Percentiles rank a stretch among this genome's conserved stretches.
phyloP scores from a whole-genome alignment of 2,113 vertebrate species.

The Chaetorhynchus papuensis region DNA sequence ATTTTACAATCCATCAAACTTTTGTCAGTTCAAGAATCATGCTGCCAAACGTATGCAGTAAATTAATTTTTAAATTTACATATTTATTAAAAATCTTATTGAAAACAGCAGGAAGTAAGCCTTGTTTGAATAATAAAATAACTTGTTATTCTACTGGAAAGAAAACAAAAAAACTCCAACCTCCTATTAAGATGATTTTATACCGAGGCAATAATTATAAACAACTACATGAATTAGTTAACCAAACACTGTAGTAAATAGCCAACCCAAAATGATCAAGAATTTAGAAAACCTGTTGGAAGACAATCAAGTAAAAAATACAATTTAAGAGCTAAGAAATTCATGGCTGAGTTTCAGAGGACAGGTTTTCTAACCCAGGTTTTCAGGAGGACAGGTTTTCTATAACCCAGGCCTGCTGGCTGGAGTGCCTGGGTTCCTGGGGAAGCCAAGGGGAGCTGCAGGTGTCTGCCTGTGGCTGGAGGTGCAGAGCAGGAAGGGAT shows the following conservation, averaged over 20 bases:
- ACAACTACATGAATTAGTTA: constrained; percentile 69
- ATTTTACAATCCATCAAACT: constrained; percentile 77
- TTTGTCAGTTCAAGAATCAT: constrained; percentile 74
- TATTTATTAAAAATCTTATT: constrained; percentile 82
- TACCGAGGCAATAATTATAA: constrained; percentile 67
- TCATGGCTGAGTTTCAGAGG: background rate
- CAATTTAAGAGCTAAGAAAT: background rate
- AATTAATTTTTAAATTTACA: constrained; percentile 81
- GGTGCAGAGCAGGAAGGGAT: background rate
- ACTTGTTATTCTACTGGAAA: constrained; percentile 72
- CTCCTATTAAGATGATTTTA: constrained; percentile 67
- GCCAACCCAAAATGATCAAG: constrained; percentile 45
- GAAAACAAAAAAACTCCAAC: constrained; percentile 45
- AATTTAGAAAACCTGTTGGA: constrained; percentile 14
- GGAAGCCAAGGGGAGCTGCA: background rate
- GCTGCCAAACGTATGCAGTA: constrained; percentile 71
- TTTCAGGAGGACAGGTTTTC: background rate
- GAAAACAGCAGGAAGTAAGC: constrained; percentile 75
- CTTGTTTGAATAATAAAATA: constrained; percentile 77
- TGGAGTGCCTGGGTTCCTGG: background rate
- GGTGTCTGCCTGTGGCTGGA: background rate
- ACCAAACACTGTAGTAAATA: constrained; percentile 60
- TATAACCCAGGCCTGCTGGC: background rate
- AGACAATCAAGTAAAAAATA: constrained; percentile 20
- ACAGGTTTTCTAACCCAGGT: background rate